phyloP scores from a whole-genome alignment of 2,113 vertebrate species.

The Centropus bengalensis region DNA sequence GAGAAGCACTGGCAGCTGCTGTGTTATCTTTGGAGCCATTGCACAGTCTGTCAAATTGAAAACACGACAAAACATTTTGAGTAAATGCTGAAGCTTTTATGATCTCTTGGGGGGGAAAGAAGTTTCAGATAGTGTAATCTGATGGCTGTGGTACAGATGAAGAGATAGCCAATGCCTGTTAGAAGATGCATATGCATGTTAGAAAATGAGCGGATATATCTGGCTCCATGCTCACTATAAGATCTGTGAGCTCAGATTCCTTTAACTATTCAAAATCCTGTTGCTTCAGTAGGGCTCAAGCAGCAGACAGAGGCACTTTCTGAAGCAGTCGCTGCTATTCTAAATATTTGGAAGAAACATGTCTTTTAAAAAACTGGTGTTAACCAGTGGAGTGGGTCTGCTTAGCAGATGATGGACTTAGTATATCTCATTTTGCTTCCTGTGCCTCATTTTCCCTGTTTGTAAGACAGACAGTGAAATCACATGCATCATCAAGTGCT shows the following conservation, averaged over 20 bases:
- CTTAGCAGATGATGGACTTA: not conserved
- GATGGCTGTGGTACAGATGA: conserved; percentile 59
- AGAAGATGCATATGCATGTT: conserved; percentile 51
- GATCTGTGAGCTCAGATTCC: not conserved
- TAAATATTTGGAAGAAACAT: not conserved
- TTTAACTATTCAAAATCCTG: conserved; percentile 4
- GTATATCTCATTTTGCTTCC: not conserved
- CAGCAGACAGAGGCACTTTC: not conserved
- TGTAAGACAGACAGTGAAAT: not conserved
- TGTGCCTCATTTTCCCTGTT: conserved; percentile 7
- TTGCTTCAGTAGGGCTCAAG: not conserved
- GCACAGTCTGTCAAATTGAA: conserved; percentile 31
- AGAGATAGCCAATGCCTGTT: conserved; percentile 51
- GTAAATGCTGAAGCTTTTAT: conserved; percentile 63
- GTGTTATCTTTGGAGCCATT: conserved; percentile 63
- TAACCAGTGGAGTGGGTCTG: not conserved
- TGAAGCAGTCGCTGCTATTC: not conserved
- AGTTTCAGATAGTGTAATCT: conserved; percentile 58
- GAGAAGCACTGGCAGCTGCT: conserved; percentile 34
- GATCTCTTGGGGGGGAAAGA: conserved; percentile 38
- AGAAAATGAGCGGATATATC: not conserved
- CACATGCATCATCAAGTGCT: not conserved
- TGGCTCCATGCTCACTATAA: not conserved
- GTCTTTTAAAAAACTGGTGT: not conserved
- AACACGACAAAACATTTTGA: conserved; percentile 51